Base-by-base conservation (phyloP, 2,888 invertebrate genomes). In the Caprella mutica region DNA sequence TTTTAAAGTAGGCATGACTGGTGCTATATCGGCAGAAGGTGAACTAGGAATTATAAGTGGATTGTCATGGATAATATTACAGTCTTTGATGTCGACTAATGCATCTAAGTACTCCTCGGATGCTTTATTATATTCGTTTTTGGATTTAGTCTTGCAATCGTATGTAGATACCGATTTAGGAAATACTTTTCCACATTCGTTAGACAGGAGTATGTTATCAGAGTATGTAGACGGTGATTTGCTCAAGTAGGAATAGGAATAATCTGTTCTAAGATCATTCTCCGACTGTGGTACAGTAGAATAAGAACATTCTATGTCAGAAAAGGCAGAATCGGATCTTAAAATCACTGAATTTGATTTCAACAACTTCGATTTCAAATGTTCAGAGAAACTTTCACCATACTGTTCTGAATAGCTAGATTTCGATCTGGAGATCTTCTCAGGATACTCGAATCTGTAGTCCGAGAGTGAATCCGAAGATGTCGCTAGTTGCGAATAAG, bases 221-320 rank as follows among this genome's bases (percentile, higher is more conserved):
- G 48, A 48, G 19, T 48, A 48, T 5, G 48, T 48, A 14, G 48
- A 48, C 3, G 29, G 29, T 8, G 48, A 48, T 21, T 48, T 48
- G 2, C 29, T 27, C 30, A 48, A 24, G 21, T 27, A 48, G 5
- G 33, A 30, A 26, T 48, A 48, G 8, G 29, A 27, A n/a, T 48
- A 48, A 17, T 48, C 48, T 24, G 29, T 30, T 48, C 33, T 30
- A 27, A 48, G 33, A n/a, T 30, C 29, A 6, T 27, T 30, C 27
- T 48, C 48, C 9, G 48, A 48, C 48, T 48, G 48, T 30, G 48
- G 48, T 48, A 48, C 33, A 14, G 48, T 48, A 5, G 48, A 48
- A 26, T 48, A 48, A 14, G 48, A 48, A 48, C 33, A 48, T 14
- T 48, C 48, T 26, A 48, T 48, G n/a, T 48, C 48, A 14, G 48